Base-by-base conservation (phyloP, 2,797 vertebrate species). In the Neosilurus mollespiculum region DNA sequence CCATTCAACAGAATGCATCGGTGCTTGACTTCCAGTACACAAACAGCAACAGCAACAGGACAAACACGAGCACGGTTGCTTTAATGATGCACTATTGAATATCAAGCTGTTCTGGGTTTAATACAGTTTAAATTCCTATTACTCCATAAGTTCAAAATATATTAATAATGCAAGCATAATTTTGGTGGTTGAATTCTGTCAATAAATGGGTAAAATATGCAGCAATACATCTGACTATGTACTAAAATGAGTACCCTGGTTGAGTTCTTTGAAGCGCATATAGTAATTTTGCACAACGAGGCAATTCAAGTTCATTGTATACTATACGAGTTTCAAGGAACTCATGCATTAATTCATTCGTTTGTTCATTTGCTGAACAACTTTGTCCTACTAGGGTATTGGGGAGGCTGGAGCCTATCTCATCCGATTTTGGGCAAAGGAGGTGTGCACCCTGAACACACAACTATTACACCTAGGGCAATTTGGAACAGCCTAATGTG, bases 1-100 rank as follows among this genome's bases (percentile, higher is more conserved):
- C 58, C 83, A 78, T 78, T 87, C 83, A 87, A 84, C 84, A 81
- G 72, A n/a, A 49, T 58, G 15, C 81, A 69, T 76, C 53, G 61
- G 34, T 53, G 26, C 8, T 54, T 4, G 12, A 65, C 16, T 73
- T n/a, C 18, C 15, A 61, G 34, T 43, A 7, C 75, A 62, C 22
- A 43, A 59, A 37, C 20, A 77, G 34, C 71, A 73, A 54, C 70
- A 30, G 30, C 43, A 43, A 54, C 24, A 30, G 11, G 0, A n/a
- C 8, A 73, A 56, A 20, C 51, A 18, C 4, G 16, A 24, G 12
- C 1, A 11, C 3, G 9, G 37, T 62, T 24, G 3, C 59, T 9
- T 49, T 62, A 7, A 58, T 58, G 16, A 22, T 75, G 26, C 26
- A 34, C 20, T 22, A 22, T 20, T 26, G n/a, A 26, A 30, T 34